Percentiles rank a stretch among this genome's conserved stretches.
Evolutionary conservation across 2,113 vertebrate species (phyloP).

Genomic region (Poeciliopsis retropinna): DNA sequence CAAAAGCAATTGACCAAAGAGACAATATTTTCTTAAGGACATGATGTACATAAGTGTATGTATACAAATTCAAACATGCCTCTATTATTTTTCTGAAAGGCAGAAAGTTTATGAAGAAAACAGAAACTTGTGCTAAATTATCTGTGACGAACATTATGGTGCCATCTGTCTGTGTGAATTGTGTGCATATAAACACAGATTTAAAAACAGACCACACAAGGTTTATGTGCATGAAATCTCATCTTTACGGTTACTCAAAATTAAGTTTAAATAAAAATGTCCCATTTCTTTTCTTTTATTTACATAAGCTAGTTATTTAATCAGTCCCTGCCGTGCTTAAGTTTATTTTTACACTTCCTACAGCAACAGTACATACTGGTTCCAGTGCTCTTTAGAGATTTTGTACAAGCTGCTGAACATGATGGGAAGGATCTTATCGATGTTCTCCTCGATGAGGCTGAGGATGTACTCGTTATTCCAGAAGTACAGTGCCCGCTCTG

Average conservation of each 20-base stretch:
- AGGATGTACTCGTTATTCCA: slow-evolving; percentile 99
- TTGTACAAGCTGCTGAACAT: slow-evolving; percentile 98
- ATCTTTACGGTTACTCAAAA: not conserved
- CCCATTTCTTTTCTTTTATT: not conserved
- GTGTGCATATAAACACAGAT: slow-evolving; percentile 17
- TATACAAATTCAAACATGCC: not conserved
- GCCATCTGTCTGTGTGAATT: not conserved
- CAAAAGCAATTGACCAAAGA: not conserved
- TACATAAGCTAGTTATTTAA: too few species aligned
- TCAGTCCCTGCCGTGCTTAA: too few species aligned
- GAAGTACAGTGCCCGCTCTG: slow-evolving; percentile 95
- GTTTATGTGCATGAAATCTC: not conserved
- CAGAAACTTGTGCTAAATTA: not conserved
- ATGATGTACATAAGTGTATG: not conserved
- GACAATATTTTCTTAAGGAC: not conserved
- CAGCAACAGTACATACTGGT: slow-evolving; percentile 85
- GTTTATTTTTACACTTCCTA: too few species aligned
- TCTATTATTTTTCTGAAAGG: not conserved
- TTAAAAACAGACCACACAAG: not conserved
- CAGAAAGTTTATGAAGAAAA: not conserved
- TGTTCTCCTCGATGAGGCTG: slow-evolving; percentile 98
- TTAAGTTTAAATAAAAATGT: not conserved
- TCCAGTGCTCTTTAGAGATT: slow-evolving; percentile 99
- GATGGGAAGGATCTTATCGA: slow-evolving; percentile 93
- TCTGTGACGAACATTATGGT: not conserved